A percentile compares a stretch with the other conserved stretches of the same genome.
Conservation (phyloP, 2,888 invertebrate genomes). For the Hypomecis punctinalis region DNA sequence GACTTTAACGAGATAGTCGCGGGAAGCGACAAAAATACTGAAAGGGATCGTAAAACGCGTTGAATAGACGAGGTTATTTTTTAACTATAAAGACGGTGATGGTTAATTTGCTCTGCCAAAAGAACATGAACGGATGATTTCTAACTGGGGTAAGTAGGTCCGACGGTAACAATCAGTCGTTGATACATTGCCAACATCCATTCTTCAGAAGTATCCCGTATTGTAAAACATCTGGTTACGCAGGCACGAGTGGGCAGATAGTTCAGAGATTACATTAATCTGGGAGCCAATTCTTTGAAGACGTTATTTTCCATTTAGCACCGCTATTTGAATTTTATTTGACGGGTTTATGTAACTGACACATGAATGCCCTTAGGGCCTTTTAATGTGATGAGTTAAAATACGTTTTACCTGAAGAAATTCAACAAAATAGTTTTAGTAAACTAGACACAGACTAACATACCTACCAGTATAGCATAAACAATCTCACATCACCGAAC, state of each 20-base stretch:
- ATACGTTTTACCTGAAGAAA: too few relatives aligned
- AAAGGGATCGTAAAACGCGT: slow-evolving; percentile 27
- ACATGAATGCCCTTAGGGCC: not conserved
- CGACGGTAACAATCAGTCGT: slow-evolving; percentile 38
- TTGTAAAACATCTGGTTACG: slow-evolving; percentile 41
- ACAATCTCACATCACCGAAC: too few relatives aligned
- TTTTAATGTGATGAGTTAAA: too few relatives aligned
- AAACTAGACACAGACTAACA: too few relatives aligned
- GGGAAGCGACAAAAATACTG: slow-evolving; percentile 25
- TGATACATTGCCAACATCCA: slow-evolving; percentile 44
- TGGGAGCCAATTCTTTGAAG: slow-evolving; percentile 49
- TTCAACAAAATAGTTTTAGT: too few relatives aligned
- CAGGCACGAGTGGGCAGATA: slow-evolving; percentile 34
- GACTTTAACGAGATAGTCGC: slow-evolving; percentile 25
- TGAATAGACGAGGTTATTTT: slow-evolving; percentile 23
- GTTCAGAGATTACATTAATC: slow-evolving; percentile 39
- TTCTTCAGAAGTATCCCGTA: slow-evolving; percentile 43
- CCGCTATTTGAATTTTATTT: slow-evolving; percentile 14
- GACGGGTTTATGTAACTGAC: slow-evolving; percentile 21
- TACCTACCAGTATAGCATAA: too few relatives aligned
- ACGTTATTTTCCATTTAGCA: slow-evolving; percentile 16
- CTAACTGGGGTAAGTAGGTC: slow-evolving; percentile 34
- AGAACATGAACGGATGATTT: slow-evolving; percentile 33
- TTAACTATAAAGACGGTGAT: slow-evolving; percentile 17
- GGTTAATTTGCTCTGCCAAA: slow-evolving; percentile 22